phyloP scores from a whole-genome alignment of 2,888 invertebrate species.

The Lochmaea capreae region DNA sequence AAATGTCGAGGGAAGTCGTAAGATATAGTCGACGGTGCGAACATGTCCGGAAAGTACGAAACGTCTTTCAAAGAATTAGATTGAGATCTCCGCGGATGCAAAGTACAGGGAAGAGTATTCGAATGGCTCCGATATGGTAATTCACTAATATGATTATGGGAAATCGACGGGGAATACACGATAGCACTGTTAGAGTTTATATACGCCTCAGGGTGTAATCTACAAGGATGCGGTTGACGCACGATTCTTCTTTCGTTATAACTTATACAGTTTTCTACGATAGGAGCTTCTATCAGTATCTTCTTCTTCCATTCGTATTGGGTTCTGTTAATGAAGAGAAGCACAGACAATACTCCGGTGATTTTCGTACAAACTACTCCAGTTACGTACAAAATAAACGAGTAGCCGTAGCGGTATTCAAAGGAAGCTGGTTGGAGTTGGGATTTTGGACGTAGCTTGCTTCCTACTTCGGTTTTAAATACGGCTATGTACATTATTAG shows the following conservation, averaged over 20 bases:
- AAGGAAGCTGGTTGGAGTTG: conserved; percentile 82
- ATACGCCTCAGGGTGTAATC: conserved; percentile 66
- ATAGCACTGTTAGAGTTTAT: conserved; percentile 64
- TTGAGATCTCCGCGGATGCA: conserved; percentile 67
- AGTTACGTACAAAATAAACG: conserved; percentile 86
- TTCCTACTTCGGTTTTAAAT: conserved; percentile 90
- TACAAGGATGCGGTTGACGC: conserved; percentile 61
- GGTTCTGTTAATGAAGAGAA: conserved; percentile 80
- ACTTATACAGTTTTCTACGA: conserved; percentile 8
- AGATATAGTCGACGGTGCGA: conserved; percentile 74
- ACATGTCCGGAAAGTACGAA: conserved; percentile 72
- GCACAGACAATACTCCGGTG: conserved; percentile 88
- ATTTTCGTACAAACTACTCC: conserved; percentile 87
- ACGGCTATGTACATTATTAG: conserved; percentile 94
- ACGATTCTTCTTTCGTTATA: conserved; percentile 46
- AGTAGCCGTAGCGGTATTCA: conserved; percentile 89
- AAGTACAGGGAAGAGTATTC: conserved; percentile 68
- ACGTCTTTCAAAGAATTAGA: conserved; percentile 72
- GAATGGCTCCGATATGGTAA: conserved; percentile 73
- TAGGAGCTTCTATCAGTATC: conserved; percentile 37
- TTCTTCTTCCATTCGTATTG: conserved; percentile 69
- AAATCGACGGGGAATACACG: conserved; percentile 55
- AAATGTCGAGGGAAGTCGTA: conserved; percentile 69
- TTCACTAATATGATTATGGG: conserved; percentile 68
- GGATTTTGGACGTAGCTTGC: conserved; percentile 85